phyloP scores from a whole-genome alignment of 2,888 invertebrate genomes.

The Octonoba sinensis region DNA sequence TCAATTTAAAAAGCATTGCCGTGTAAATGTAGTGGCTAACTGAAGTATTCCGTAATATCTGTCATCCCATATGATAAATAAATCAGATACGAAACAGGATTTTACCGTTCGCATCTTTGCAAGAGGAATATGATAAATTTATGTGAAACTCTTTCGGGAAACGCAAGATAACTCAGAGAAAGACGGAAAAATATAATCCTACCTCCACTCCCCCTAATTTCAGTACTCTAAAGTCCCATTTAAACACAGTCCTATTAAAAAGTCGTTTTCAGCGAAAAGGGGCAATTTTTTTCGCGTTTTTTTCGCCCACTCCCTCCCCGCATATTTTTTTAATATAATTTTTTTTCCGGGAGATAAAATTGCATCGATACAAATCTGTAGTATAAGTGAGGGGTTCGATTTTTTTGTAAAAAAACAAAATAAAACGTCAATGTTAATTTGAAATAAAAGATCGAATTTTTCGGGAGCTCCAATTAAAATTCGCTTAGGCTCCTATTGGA shows the following conservation, averaged over 20 bases:
- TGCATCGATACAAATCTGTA: conserved; percentile 55
- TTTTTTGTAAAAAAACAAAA: conserved; percentile 13
- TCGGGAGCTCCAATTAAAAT: conserved; percentile 56
- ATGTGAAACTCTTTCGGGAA: conserved; percentile 54
- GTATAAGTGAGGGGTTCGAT: conserved; percentile 30
- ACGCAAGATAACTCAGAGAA: conserved; percentile 42
- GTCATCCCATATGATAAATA: conserved; percentile 44
- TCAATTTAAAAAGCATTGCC: too few relatives aligned
- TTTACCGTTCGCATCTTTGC: conserved; percentile 27
- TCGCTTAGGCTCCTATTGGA: conserved; percentile 52
- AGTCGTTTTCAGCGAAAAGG: conserved; percentile 46
- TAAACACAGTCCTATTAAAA: conserved; percentile 62
- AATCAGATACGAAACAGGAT: conserved; percentile 29
- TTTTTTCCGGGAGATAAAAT: conserved; percentile 32
- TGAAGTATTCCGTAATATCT: conserved; percentile 41
- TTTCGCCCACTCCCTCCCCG: conserved; percentile 18
- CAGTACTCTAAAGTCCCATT: conserved; percentile 54
- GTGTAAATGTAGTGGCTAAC: conserved; percentile 17
- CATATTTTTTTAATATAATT: conserved; percentile 25
- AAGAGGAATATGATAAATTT: conserved; percentile 59
- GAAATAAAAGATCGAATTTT: conserved; percentile 61
- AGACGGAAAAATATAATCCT: conserved; percentile 45
- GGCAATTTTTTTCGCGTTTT: conserved; percentile 53
- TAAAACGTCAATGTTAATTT: conserved; percentile 55
- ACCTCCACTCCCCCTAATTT: conserved; percentile 55